A percentile compares a stretch with the other conserved stretches of the same genome.
These are phyloP conservation scores for Laterallus jamaicensis DNA, from an alignment of 2,113 vertebrate species.

Conservation along the genomic window DNA sequence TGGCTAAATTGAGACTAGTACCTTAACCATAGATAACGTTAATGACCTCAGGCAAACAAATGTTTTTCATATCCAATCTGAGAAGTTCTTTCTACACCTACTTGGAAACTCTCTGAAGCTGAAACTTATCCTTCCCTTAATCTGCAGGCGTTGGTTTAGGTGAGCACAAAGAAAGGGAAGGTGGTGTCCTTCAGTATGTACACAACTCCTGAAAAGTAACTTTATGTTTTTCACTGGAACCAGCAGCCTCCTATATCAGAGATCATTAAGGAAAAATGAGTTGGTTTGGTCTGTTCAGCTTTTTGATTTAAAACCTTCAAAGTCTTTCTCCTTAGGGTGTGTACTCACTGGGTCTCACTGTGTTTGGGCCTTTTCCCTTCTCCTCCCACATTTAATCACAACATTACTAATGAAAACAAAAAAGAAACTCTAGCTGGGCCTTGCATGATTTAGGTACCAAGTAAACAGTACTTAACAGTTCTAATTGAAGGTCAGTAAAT, in stretches of 20 bases:
- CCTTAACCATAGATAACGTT: not conserved
- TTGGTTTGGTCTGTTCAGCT: not conserved
- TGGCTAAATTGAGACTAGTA: not conserved
- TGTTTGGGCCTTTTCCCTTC: conserved; percentile 18
- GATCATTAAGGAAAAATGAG: conserved; percentile 28
- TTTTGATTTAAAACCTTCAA: conserved; percentile 45
- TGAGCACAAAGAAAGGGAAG: not conserved
- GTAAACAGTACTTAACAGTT: conserved; percentile 83
- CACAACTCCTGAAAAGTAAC: not conserved
- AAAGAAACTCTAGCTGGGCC: conserved; percentile 55
- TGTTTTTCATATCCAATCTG: not conserved
- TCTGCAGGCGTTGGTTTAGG: not conserved
- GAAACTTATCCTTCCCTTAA: not conserved
- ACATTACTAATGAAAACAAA: conserved; percentile 76
- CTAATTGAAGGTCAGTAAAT: conserved; percentile 87
- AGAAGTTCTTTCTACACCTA: not conserved
- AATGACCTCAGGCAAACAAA: not conserved
- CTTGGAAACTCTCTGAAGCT: not conserved
- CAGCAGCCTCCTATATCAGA: not conserved
- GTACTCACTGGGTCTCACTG: not conserved
- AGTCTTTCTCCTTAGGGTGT: not conserved
- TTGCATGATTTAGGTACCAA: conserved; percentile 78
- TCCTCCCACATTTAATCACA: conserved; percentile 51
- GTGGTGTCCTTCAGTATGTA: not conserved
- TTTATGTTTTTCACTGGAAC: not conserved